Evolutionary conservation across 2,113 vertebrate genomes (phyloP), one percentile per base, ranked within the genome.

Genomic region (Xiphophorus hellerii): DNA sequence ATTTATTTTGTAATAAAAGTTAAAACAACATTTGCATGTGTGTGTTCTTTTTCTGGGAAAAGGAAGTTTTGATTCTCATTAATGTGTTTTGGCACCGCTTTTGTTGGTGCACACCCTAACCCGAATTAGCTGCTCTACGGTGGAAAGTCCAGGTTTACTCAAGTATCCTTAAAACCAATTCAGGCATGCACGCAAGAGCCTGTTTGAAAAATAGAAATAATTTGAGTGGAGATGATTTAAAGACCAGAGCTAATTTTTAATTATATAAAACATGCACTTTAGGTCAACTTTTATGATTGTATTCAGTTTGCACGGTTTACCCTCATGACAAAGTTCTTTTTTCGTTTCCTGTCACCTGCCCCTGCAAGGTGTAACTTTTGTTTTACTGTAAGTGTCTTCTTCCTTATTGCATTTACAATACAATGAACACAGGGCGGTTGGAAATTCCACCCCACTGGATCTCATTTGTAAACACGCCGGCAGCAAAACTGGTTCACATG

Each of bases 1-100:
- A 67, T 84, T 83, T 86, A 84, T 93, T 92, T 92, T 93, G 69
- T 93, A 92, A 90, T 92, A 93, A 92, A 92, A 69, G 10, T 25
- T 27, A 42, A 61, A 76, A 73, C 63, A 76, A 73, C 63, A 5
- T 68, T 10, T n/a, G 31, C 44, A 30, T 66, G 6, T 58, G 17
- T 80, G 80, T 84, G 44, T 30, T 75, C 5, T 60, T 42, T 67
- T 76, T 70, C 74, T 13, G 61, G 20, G 17, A 22, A 69, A 65
- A 2, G 29, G 17, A 28, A 70, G 70, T 20, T 39, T 15, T 27
- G 12, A 35, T 22, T 62, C 27, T 42, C 7, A 31, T n/a, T 61
- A 27, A 44, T 51, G 13, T 20, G n/a, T 71, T 58, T 29, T 1
- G 7, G 20, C 6, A 28, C 31, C 0, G 2, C n/a, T 66, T 15